Evolutionary conservation across 2,888 invertebrate species (phyloP), one percentile per base, ranked within the genome.

Genomic region (Drosophila basisetae): DNA sequence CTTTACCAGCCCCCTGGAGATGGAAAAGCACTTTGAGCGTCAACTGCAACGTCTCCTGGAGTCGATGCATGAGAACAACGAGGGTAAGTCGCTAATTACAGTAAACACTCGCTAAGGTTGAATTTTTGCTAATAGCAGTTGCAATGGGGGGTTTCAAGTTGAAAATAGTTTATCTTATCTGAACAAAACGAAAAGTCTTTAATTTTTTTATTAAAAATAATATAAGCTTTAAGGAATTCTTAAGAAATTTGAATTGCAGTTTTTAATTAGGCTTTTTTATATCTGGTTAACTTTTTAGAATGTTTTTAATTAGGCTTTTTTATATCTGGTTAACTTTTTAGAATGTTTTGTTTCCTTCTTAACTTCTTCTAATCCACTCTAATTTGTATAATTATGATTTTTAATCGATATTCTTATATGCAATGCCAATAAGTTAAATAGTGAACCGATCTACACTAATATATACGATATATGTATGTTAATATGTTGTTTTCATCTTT

Each of bases 1-100:
- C n/a, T 95, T 95, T 73, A 94, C 94, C 30, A 94, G 95, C 92
- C 95, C 95, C 0, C 80, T 95, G 76, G 94, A 95, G 92, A 94
- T 95, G 91, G 95, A 95, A 72, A 94, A 94, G 72, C 95, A 94
- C 80, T 95, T 95, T 82, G 95, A 95, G 85, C 93, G 94, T 11
- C 95, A 95, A 91, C 94, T 95, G 93, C 94, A 95, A 73, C 94
- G 94, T 61, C 93, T 95, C 71, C 86, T 95, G 78, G 94, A 94
- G 73, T 92, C 91, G 55, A 94, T 95, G 78, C 94, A 93, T 28
- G 91, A 93, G 49, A 83, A 90, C 53, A 83, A 90, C 53, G 93
- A 93, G 43, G 92, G 93, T 90, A 71, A 72, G 37, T 33, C 6
- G 6, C 30, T 11, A 11, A 10, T 2, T 18, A 43, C 58, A 58